Evolutionary conservation across 2,113 vertebrate species (phyloP), one percentile per base, ranked within the genome.

Genomic region (Bubo blakistoni): DNA sequence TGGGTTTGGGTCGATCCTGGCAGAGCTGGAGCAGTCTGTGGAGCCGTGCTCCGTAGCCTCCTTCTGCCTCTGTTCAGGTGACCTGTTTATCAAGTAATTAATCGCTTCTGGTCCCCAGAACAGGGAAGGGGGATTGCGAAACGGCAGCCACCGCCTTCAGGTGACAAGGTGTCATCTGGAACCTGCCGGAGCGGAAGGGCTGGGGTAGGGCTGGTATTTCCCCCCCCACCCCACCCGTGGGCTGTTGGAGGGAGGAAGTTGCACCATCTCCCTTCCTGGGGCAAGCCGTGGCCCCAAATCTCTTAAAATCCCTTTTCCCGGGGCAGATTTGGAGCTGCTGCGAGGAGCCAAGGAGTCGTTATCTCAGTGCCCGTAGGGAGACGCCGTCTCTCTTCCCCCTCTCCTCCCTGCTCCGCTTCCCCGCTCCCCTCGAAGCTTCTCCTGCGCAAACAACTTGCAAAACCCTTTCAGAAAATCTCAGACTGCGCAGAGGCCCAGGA

Each of bases 291-390:
- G 38, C 65, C 57, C 34, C 34, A 8, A 10, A 47, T 34, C 22
- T 11, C 4, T 42, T 16, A 16, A 59, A 58, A 29, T 19, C n/a
- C 38, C 32, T 78, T 69, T 19, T 8, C 1, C 5, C 19, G 32
- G 49, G 32, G 32, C 22, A 11, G 54, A 5, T 58, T 16, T 7
- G n/a, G 57, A 52, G 67, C 55, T 14, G 54, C 15, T 16, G 21
- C 42, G 2, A 20, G 49, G 19, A 44, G 25, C 67, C 36, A 1
- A 24, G 58, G 47, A 16, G 18, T 15, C 1, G 1, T 26, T 32
- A 9, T 52, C 32, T 34, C 3, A 1, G 30, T 2, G 47, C 4
- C 15, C 1, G 42, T 4, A 7, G 27, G 51, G 49, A 66, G 40
- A 13, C 1, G 5, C 32, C 0, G 2, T 8, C 17, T 32, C 29